Evolutionary conservation across 23 tunicate genomes (phyloP), one percentile per base, ranked within the genome.

Genomic region (Halocynthia roretzi): DNA sequence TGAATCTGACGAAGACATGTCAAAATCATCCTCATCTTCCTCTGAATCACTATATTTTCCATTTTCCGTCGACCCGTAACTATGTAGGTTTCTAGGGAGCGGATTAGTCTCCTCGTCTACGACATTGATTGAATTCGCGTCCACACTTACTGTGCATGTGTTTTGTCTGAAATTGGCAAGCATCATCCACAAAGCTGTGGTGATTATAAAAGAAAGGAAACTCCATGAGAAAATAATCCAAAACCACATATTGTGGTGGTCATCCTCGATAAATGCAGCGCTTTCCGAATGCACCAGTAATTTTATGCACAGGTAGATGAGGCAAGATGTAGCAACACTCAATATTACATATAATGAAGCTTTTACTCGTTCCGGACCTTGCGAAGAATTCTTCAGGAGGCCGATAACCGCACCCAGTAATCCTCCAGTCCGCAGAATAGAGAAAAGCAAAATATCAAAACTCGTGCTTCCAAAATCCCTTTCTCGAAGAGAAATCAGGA

Each of bases 191-290:
- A 76, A 56, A 18, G 8, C 15, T 22, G 64, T 54, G 51, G 61
- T 67, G 48, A 87, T n/a, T 7, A 40, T 56, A 57, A 70, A 67
- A 44, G 71, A 83, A 6, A 87, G 12, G 7, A 82, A 10, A 53
- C 69, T 61, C 83, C 86, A 82, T 14, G 75, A 80, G 82, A 87
- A 87, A 10, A 81, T 67, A 7, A 21, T 77, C 86, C 83, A 87
- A 82, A 87, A 87, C 87, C 86, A 82, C 56, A 50, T 74, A 10
- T 69, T 51, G 7, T 75, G 19, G 20, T 40, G 23, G 7, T 76
- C 31, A 6, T 83, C 80, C 7, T 66, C 63, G 7, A 71, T 49
- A 71, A 87, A 87, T 20, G 56, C 67, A 5, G 54, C 22, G 6
- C 68, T 62, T 63, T 87, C 86, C n/a, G 93, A 82, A 71, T 51